phyloP scores from a whole-genome alignment of 2,797 vertebrate genomes.

The Amblyopsis hoosieri region DNA sequence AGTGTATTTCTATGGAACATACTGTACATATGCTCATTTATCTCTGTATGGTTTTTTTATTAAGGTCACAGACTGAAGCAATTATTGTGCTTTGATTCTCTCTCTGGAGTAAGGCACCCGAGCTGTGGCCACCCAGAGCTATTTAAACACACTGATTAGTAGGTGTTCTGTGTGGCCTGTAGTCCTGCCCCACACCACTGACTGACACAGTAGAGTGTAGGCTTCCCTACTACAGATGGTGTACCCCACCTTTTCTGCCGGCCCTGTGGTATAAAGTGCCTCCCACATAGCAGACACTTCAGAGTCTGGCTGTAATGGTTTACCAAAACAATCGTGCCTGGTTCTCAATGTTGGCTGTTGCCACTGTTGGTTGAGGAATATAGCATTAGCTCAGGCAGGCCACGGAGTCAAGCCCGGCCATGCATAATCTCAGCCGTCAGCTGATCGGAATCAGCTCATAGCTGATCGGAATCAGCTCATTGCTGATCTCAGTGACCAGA shows the following conservation, averaged over 20 bases:
- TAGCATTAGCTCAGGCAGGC: too few species aligned
- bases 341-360: constrained; percentile 1
- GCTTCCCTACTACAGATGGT: constrained; percentile 48
- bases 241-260: constrained; percentile 40
- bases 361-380: too few species aligned
- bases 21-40: constrained; percentile 8
- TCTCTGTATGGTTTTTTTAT: constrained; percentile 31
- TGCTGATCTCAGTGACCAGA: too few species aligned
- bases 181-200: constrained; percentile 52
- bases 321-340: too few species aligned
- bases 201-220: constrained; percentile 68
- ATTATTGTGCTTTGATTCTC: constrained; percentile 55
- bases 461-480: too few species aligned
- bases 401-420: too few species aligned
- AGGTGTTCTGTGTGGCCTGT: constrained; percentile 61
- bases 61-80: constrained; percentile 45
- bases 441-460: too few species aligned
- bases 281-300: constrained; percentile 34
- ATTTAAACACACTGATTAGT: constrained; percentile 74
- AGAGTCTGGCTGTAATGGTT: neutral
- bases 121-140: constrained; percentile 62
- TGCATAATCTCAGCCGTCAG: too few species aligned
- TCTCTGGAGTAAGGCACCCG: constrained; percentile 35
- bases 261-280: constrained; percentile 33
- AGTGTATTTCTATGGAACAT: constrained; percentile 10